Evolutionary conservation across 2,888 invertebrate species (phyloP), one percentile per base, ranked within the genome.

Genomic region (Sturmia bella): DNA sequence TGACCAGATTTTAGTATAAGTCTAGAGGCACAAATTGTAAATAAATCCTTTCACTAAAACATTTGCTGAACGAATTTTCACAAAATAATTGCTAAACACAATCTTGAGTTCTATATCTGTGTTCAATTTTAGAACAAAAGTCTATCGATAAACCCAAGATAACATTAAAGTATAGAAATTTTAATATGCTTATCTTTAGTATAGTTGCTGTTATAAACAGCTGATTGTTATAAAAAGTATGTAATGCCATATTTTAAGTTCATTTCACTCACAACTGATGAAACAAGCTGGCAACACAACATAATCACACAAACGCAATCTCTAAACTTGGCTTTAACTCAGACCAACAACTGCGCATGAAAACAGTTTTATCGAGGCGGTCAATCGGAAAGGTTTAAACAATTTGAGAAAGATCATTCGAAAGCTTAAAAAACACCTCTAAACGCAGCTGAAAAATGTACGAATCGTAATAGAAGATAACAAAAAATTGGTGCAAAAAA

Each of bases 341-440:
- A 48, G 12, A 6, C 27, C 81, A 72, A 63, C 70, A 72, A 72
- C 19, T 63, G 56, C 76, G 68, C 6, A 76, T 54, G 56, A 70
- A 82, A 78, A 75, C 82, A 82, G 82, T 82, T 78, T 78, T 56
- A 70, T 61, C 74, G 74, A 75, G 78, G 70, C 82, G 66, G 69
- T 61, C 82, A 74, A 69, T 66, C 74, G 70, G 63, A 54, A 63
- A 82, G 68, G 77, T 77, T 69, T 32, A 11, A 52, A 39, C 50
- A 64, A 24, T 24, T 45, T 61, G 1, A 43, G 12, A 63, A 2
- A 73, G 52, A 45, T 32, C 41, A 19, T 27, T n/a, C 37, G 17
- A 39, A 63, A 68, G 54, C 59, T 48, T 32, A 21, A 17, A 21
- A 41, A 66, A 12, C 6, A 32, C 11, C 52, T 19, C 12, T 57